Conservation (phyloP, 2,888 invertebrate species). For the Rhaphigaster nebulosa region DNA sequence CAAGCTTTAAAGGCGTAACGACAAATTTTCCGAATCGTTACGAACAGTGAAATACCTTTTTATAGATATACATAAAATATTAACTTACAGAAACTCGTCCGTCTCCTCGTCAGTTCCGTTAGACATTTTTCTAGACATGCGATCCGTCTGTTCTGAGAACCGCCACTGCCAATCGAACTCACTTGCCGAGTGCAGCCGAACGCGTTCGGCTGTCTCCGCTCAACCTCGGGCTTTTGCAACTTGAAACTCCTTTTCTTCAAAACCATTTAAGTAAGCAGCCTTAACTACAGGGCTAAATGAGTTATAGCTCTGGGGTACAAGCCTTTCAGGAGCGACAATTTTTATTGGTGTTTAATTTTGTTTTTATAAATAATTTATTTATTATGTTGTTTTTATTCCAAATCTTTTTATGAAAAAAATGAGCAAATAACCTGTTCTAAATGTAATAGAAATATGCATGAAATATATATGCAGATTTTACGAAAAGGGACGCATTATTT, state of each 20-base stretch:
- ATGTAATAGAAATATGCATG: too few species aligned
- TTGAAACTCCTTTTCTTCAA: background rate
- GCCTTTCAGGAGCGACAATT: too few species aligned
- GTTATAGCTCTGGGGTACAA: too few species aligned
- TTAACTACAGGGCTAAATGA: too few species aligned
- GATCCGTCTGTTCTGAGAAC: background rate
- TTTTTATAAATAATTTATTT: too few species aligned
- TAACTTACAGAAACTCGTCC: constrained; percentile 67
- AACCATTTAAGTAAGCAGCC: too few species aligned
- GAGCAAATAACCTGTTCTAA: too few species aligned
- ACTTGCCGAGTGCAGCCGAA: background rate
- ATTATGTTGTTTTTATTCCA: too few species aligned
- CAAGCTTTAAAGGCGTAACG: background rate
- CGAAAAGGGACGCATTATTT: too few species aligned
- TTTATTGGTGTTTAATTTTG: too few species aligned
- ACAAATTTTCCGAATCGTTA: background rate
- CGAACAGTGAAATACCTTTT: background rate
- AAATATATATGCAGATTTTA: too few species aligned
- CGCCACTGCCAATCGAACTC: constrained; percentile 36
- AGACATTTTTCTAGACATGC: constrained; percentile 63
- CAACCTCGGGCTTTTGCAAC: background rate
- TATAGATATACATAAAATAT: background rate
- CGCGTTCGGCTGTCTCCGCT: constrained; percentile 25
- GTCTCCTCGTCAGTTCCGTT: constrained; percentile 64
- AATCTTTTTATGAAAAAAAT: too few species aligned